Evolutionary conservation across 2,888 invertebrate genomes (phyloP).

Genomic region (Cremastinae sp.): DNA sequence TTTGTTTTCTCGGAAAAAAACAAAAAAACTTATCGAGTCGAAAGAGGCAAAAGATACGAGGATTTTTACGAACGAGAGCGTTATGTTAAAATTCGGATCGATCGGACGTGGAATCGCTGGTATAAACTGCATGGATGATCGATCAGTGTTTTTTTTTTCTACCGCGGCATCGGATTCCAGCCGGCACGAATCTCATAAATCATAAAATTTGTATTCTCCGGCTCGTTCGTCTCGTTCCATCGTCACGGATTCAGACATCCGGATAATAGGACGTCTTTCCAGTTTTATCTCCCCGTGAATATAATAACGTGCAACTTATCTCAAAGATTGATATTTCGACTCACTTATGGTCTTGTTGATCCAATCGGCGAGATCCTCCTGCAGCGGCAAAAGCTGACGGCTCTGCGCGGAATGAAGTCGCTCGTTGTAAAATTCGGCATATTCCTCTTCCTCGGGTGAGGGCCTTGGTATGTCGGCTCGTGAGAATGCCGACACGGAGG

Average conservation of each 20-base stretch:
- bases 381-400: slow-evolving; percentile 89
- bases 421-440: slow-evolving; percentile 85
- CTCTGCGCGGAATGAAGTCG: slow-evolving; percentile 89
- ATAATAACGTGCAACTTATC: neutral
- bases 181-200: slow-evolving; percentile 52
- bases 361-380: slow-evolving; percentile 94
- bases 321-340: slow-evolving; percentile 75
- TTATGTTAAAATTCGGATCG: neutral
- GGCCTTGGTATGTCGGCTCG: slow-evolving; percentile 76
- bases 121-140: slow-evolving; percentile 23
- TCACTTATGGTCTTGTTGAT: slow-evolving; percentile 91
- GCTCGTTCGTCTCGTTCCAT: slow-evolving; percentile 5
- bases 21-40: too few relatives aligned
- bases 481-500: slow-evolving; percentile 81
- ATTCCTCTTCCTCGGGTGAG: slow-evolving; percentile 82
- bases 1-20: slow-evolving; percentile 7
- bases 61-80: too few relatives aligned
- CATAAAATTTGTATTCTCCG: slow-evolving; percentile 19
- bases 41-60: too few relatives aligned
- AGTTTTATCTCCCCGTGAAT: slow-evolving; percentile 13
- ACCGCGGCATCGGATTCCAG: neutral
- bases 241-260: slow-evolving; percentile 24
- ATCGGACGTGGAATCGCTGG: neutral
- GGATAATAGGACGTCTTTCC: slow-evolving; percentile 30
- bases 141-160: slow-evolving; percentile 29